Base-by-base conservation (phyloP, 2,113 vertebrate species). In the Cinclus cinclus region DNA sequence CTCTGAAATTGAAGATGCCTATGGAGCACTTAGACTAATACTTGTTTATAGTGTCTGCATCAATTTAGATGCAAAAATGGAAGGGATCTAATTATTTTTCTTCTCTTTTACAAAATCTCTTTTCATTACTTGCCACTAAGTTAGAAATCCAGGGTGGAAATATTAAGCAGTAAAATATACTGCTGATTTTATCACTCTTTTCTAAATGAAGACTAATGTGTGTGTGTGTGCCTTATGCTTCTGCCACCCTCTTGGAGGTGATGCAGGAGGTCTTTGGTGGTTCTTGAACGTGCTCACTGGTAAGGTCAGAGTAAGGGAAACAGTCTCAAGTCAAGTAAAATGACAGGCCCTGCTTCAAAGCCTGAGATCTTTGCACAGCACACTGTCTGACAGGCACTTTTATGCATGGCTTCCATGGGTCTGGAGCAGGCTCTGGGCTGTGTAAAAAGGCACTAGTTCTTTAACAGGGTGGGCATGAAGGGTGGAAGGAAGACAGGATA, bases 1-100 rank as follows among this genome's bases (percentile, higher is more conserved):
- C 56, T 87, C 81, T 84, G 83, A 94, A 92, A 84, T 76, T 82
- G 69, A 60, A 94, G 81, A 30, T 71, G 50, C 44, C 77, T 76
- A 49, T 91, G 70, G 62, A 87, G 14, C 65, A 69, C 63, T 79
- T 89, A 70, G 56, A 44, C 59, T 77, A 90, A 92, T 64, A 64
- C 18, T 76, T 95, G 44, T 82, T 95, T 84, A 79, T 71, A 87
- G 37, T 33, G 5, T 82, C 56, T 81, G 53, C 23, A 3, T 68
- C 56, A 78, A 85, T 94, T 83, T 87, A 59, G n/a, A 79, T 92
- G 53, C 55, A 96, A 80, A 92, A 87, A 39, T 30, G 27, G 63
- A 81, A 74, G 60, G 9, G n/a, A 49, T 87, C 59, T 83, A 75
- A 87, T 93, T 71, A 50, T 90, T 93, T 95, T 69, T n/a, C 16